Conservation (phyloP, 2,797 vertebrate species). For the Sebastiscus tertius region DNA sequence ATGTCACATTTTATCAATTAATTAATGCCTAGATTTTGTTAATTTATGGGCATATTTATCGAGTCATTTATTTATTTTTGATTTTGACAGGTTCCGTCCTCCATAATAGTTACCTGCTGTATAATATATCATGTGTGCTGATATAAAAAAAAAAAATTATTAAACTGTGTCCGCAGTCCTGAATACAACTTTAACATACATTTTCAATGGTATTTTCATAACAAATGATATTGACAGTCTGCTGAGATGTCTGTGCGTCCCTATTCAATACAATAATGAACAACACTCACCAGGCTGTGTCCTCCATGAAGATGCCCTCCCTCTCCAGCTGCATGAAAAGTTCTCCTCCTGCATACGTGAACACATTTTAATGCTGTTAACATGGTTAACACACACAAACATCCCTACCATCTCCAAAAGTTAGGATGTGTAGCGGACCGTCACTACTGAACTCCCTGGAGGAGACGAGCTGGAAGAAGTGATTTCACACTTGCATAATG, state of each 20-base stretch:
- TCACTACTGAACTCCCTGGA: background rate
- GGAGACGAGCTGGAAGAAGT: background rate
- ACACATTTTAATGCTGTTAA: background rate
- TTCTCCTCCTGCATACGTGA: conserved; percentile 89
- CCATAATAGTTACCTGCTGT: background rate
- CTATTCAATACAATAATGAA: background rate
- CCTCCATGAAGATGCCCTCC: conserved; percentile 99
- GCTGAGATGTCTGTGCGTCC: background rate
- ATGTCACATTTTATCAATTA: rapidly evolving
- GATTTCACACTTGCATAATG: background rate
- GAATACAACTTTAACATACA: background rate
- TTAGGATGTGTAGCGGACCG: background rate
- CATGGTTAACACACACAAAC: background rate
- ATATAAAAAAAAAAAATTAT: background rate
- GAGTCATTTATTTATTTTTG: too few relatives aligned
- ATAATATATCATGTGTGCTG: background rate
- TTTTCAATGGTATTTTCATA: background rate
- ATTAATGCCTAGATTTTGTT: too few relatives aligned
- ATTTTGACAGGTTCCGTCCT: too few relatives aligned
- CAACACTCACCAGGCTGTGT: conserved; percentile 94
- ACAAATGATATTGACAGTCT: background rate
- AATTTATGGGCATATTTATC: too few relatives aligned
- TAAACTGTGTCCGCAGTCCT: background rate
- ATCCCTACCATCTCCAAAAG: background rate
- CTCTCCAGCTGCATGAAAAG: conserved; percentile 99